These are phyloP conservation scores for Circaetus gallicus DNA, from an alignment of 2,113 vertebrate species.

Conservation along the genomic window DNA sequence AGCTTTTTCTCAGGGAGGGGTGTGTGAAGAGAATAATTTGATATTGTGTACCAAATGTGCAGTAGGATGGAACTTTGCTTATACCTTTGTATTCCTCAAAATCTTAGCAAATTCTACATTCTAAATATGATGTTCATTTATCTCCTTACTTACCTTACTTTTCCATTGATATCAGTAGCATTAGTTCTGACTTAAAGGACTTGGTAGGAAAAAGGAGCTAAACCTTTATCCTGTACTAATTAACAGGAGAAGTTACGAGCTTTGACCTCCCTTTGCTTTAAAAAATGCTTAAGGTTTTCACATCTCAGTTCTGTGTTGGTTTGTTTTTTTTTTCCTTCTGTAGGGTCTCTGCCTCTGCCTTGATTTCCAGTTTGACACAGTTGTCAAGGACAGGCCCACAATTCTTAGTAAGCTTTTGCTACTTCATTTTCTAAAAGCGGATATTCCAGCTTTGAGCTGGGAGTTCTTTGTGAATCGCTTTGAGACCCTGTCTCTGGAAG, in stretches of 20 bases:
- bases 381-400: slow-evolving; percentile 93
- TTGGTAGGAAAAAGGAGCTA: not conserved
- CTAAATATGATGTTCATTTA: not conserved
- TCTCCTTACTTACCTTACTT: not conserved
- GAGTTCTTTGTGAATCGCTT: slow-evolving; percentile 99
- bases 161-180: not conserved
- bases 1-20: not conserved
- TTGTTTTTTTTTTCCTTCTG: not conserved
- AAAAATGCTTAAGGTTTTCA: not conserved
- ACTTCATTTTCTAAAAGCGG: slow-evolving; percentile 92
- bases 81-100: not conserved
- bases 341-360: slow-evolving; percentile 95
- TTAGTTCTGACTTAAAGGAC: not conserved
- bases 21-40: not conserved
- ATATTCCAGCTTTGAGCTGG: slow-evolving; percentile 97
- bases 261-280: not conserved
- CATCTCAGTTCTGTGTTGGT: not conserved
- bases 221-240: not conserved
- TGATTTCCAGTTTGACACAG: slow-evolving; percentile 98
- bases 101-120: not conserved
- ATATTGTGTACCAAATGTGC: not conserved
- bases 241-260: not conserved
- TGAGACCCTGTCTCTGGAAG: slow-evolving; percentile 96
- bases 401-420: slow-evolving; percentile 96
- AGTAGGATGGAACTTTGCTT: not conserved